Base-by-base conservation (phyloP, 1,140 invertebrate species). In the Aplysia californica region DNA sequence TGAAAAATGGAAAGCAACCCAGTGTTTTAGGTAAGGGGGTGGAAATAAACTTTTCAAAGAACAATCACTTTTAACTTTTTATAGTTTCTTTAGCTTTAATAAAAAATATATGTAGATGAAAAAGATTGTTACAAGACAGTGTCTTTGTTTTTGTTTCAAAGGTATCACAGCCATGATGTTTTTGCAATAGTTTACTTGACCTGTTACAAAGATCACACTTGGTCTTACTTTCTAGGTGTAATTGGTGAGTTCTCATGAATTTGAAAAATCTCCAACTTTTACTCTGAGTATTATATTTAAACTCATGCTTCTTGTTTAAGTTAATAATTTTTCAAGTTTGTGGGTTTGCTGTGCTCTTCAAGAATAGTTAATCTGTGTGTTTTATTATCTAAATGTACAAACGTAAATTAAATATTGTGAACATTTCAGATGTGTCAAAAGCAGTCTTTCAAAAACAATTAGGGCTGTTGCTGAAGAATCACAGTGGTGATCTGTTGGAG, bases 21-120 rank as follows among this genome's bases (percentile, higher is more conserved):
- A 85, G 86, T 79, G 79, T 80, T 77, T 56, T 87, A 21, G 77
- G 84, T 87, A 82, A 79, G 82, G 80, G 18, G 18, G n/a, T 38
- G n/a, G 76, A 58, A 15, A 20, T 20, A 20, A 31, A 20, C 23
- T 31, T 26, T 61, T 15, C 44, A 50, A 50, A n/a, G 15, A 50
- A 18, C 20, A 15, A 10, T 29, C 26, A 15, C 29, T 31, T 33
- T 31, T 38, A 18, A 33, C 23, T 31, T 29, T 15, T 33, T 10
- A 15, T 67, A 35, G 65, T 67, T 35, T 36, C 18, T 31, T 67
- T 61, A 26, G 29, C 26, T 26, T 18, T 10, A 61, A 61, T 20
- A 18, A 29, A 33, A 39, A 3, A 44, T 41, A 39, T 21, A 10
- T 39, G 36, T 56, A 15, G 18, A 5, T 35, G 33, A 33, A 66